Evolutionary conservation across 2,888 invertebrate species (phyloP).

Genomic region (Drosophila anomalipes): DNA sequence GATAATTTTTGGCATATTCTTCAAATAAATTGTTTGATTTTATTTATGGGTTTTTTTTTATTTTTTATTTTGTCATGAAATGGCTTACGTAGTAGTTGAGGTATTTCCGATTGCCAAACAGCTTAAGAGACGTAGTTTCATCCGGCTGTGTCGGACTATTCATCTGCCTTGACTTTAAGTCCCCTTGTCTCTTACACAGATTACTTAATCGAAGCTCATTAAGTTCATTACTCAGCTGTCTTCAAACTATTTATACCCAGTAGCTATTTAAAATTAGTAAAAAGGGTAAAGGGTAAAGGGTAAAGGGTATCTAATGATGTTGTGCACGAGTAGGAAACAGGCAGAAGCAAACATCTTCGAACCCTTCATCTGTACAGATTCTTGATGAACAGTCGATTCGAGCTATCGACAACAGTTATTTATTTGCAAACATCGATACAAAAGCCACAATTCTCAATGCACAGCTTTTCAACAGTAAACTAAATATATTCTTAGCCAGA

Average conservation of each 20-base stretch:
- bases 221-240: background rate
- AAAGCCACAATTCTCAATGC: background rate
- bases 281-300: background rate
- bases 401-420: background rate
- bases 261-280: background rate
- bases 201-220: background rate
- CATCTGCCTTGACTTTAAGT: background rate
- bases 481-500: background rate
- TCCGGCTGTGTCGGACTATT: background rate
- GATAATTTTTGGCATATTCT: background rate
- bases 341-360: background rate
- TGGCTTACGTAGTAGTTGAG: background rate
- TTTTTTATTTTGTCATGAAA: background rate
- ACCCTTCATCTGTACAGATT: background rate
- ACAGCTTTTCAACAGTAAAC: background rate
- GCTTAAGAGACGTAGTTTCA: background rate
- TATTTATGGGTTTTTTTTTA: background rate
- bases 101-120: slow-evolving; percentile 8
- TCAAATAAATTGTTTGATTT: slow-evolving; percentile 1
- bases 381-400: background rate
- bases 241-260: background rate
- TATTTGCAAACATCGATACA: background rate
- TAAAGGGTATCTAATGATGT: background rate
- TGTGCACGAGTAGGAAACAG: background rate
- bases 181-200: background rate